Base-by-base conservation (phyloP, 2,888 invertebrate species). In the Limnephilus marmoratus region DNA sequence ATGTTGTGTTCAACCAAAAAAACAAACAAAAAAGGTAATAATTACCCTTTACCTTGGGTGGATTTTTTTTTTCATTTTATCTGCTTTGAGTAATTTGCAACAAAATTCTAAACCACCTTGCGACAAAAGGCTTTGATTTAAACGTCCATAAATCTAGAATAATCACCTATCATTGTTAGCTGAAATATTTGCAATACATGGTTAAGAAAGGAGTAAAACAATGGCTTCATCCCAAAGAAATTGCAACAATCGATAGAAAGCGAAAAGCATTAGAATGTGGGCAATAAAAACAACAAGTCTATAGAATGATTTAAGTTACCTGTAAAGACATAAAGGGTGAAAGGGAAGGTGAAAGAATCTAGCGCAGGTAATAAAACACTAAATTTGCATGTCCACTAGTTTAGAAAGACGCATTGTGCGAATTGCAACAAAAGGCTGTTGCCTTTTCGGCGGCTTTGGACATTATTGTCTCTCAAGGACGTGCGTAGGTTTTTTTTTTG, bases 181-280 rank as follows among this genome's bases (percentile, higher is more conserved):
- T 34, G 24, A 85, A 91, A 80, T 81, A 53, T 68, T 91, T 82
- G 82, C 91, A 91, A 89, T 83, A 88, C 82, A n/a, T 91, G 91
- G 88, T 88, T 83, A 91, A 83, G 68, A 37, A 29, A 82, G n/a
- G 83, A 81, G 53, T 87, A 89, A 81, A 91, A 89, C 89, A 91
- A 88, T 83, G 53, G n/a, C 5, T 81, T 87, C 82, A 81, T 5
- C 53, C 88, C 81, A 68, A 86, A 91, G 68, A 85, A 80, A 85
- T 49, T 37, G 34, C n/a, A 80, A 41, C 49, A 85, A 91, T 85
- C 85, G 24, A 49, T 29, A 18, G 90, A 91, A 91, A 91, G 90
- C 41, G 31, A 91, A 91, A 41, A 31, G 41, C 29, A 80, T 24
- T 68, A 68, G 81, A 83, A 83, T 34, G 68, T 49, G 88, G 37